phyloP scores from a whole-genome alignment of 2,113 vertebrate genomes.

The Brachyhypopomus gauderio region DNA sequence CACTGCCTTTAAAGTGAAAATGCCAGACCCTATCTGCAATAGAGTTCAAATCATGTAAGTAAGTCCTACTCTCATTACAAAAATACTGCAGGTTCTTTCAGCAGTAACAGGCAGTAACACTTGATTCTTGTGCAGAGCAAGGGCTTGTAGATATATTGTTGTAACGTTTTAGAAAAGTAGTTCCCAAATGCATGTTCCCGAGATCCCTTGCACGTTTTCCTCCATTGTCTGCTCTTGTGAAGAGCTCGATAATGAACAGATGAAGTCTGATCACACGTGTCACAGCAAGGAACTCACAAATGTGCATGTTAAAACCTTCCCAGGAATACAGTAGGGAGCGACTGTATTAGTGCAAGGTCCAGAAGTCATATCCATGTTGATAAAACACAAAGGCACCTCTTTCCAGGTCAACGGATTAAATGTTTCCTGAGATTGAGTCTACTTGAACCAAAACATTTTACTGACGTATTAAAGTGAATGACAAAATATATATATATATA shows the following conservation, averaged over 20 bases:
- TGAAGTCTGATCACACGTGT: background rate
- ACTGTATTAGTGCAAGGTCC: background rate
- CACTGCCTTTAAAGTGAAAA: slow-evolving; percentile 33
- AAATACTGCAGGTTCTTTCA: too few species aligned
- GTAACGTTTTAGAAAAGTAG: background rate
- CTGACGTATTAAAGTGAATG: too few species aligned
- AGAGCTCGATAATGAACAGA: too few species aligned
- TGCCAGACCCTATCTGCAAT: slow-evolving; percentile 40
- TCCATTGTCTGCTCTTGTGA: background rate
- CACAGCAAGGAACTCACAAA: background rate
- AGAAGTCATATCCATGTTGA: too few species aligned
- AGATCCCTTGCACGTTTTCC: background rate
- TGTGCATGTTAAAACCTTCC: background rate
- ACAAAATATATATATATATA: too few species aligned
- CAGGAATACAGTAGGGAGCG: background rate
- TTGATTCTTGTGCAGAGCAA: background rate
- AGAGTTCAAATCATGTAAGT: slow-evolving; percentile 60
- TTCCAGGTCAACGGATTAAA: too few species aligned
- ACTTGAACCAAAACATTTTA: too few species aligned
- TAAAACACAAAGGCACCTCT: too few species aligned
- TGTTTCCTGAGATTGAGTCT: too few species aligned
- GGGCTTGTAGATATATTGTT: background rate
- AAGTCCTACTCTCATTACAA: background rate
- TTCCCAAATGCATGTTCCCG: background rate
- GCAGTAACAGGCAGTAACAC: background rate